A percentile compares a stretch with the other conserved stretches of the same genome.
Conservation (phyloP, 2,113 vertebrate genomes). For the Pycnonotus jocosus region DNA sequence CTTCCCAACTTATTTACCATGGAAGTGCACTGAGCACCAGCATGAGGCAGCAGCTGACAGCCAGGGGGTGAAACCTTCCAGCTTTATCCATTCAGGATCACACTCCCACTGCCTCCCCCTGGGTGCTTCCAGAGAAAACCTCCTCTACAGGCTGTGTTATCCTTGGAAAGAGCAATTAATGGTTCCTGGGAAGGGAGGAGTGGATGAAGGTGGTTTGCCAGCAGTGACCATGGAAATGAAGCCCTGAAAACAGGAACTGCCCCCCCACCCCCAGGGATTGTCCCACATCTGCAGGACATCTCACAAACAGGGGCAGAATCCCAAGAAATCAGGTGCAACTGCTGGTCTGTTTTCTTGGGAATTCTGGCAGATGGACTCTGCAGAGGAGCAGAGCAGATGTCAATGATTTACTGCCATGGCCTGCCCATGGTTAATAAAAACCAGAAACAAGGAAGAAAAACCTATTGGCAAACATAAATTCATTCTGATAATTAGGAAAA, state of each 20-base stretch:
- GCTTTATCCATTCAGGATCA: background rate
- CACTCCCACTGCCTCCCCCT: background rate
- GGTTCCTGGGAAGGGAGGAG: background rate
- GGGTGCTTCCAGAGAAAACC: background rate
- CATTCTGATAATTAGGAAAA: background rate
- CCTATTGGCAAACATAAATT: background rate
- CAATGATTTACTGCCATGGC: background rate
- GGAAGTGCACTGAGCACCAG: background rate
- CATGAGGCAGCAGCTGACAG: background rate
- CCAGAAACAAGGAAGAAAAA: background rate
- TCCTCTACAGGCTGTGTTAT: background rate
- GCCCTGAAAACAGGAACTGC: background rate
- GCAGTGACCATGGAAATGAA: background rate
- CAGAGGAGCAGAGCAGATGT: background rate
- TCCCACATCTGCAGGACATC: background rate
- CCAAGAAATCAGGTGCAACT: background rate
- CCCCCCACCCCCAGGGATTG: too few species aligned
- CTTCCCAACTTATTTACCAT: background rate
- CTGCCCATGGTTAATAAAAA: background rate
- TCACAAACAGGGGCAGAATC: background rate
- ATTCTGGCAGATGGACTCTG: background rate
- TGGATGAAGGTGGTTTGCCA: background rate
- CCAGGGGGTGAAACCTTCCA: background rate
- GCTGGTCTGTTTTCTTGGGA: background rate
- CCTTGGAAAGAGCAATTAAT: background rate